A percentile compares a stretch with the other conserved stretches of the same genome.
phyloP scores from a whole-genome alignment of 2,797 vertebrate genomes.

The Poliocrania exsul region DNA sequence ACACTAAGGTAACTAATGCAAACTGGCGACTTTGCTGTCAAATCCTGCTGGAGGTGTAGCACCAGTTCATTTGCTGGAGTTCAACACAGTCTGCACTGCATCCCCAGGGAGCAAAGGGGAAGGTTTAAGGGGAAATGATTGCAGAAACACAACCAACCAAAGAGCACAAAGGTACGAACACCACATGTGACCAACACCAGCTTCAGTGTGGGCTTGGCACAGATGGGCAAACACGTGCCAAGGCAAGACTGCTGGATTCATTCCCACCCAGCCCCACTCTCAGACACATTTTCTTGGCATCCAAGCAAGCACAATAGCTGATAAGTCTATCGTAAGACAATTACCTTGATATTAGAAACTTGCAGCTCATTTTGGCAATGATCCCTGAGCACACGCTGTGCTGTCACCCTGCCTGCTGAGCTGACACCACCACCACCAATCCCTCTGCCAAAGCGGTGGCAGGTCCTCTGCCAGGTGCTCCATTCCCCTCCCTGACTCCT shows the following conservation, averaged over 20 bases:
- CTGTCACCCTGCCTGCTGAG: neutral
- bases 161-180: rapidly evolving
- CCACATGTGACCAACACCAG: rapidly evolving
- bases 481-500: neutral
- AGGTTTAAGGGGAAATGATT: neutral
- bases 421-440: rapidly evolving
- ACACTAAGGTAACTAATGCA: neutral
- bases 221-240: rapidly evolving
- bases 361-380: neutral
- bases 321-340: neutral
- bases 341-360: neutral
- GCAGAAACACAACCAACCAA: rapidly evolving
- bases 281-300: neutral
- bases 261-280: neutral
- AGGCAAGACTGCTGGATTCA: rapidly evolving
- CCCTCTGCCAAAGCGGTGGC: rapidly evolving
- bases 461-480: neutral
- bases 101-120: neutral
- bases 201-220: rapidly evolving
- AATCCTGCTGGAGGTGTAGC: neutral
- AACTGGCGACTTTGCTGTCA: neutral
- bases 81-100: rapidly evolving
- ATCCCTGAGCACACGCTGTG: neutral
- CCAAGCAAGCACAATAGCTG: neutral
- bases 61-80: neutral